Percentiles rank a stretch among this genome's conserved stretches.
Conservation (phyloP, 2,113 vertebrate genomes). For the Heloderma charlesbogerti region DNA sequence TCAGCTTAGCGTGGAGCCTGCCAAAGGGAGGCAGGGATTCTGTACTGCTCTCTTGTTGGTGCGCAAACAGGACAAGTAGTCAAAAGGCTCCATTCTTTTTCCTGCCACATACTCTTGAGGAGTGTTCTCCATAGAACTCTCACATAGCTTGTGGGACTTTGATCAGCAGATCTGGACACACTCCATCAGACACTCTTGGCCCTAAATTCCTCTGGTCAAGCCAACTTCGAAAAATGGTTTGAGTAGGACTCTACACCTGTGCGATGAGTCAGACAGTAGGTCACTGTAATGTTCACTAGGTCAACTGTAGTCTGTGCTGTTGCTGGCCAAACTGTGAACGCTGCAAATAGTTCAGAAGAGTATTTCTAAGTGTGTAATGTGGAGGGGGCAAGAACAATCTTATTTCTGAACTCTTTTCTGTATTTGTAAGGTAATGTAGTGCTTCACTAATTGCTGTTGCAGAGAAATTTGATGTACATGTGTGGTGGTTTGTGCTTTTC, state of each 20-base stretch:
- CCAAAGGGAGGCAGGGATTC: slow-evolving; percentile 51
- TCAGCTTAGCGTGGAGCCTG: slow-evolving; percentile 56
- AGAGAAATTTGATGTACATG: neutral
- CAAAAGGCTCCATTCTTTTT: slow-evolving; percentile 62
- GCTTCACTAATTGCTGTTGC: neutral
- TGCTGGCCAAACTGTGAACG: neutral
- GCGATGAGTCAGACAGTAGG: slow-evolving; percentile 25
- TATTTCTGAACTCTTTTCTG: neutral
- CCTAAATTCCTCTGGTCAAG: slow-evolving; percentile 17
- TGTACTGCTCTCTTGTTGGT: slow-evolving; percentile 59
- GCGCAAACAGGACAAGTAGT: slow-evolving; percentile 62
- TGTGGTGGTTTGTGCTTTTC: neutral
- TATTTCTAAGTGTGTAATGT: slow-evolving; percentile 11
- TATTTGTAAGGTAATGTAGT: neutral
- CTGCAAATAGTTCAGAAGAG: neutral
- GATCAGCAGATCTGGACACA: slow-evolving; percentile 39
- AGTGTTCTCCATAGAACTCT: slow-evolving; percentile 56
- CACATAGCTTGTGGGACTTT: slow-evolving; percentile 54
- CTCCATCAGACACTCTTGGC: slow-evolving; percentile 56
- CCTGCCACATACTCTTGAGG: slow-evolving; percentile 43
- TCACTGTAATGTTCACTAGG: slow-evolving; percentile 15
- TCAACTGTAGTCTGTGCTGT: neutral
- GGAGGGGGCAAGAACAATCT: neutral
- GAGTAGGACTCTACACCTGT: slow-evolving; percentile 58
- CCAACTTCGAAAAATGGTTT: slow-evolving; percentile 55